Percentiles rank a stretch among this genome's conserved stretches.
Evolutionary conservation across 23 tunicate species (phyloP).

Genomic region (Trididemnum nubilum): DNA sequence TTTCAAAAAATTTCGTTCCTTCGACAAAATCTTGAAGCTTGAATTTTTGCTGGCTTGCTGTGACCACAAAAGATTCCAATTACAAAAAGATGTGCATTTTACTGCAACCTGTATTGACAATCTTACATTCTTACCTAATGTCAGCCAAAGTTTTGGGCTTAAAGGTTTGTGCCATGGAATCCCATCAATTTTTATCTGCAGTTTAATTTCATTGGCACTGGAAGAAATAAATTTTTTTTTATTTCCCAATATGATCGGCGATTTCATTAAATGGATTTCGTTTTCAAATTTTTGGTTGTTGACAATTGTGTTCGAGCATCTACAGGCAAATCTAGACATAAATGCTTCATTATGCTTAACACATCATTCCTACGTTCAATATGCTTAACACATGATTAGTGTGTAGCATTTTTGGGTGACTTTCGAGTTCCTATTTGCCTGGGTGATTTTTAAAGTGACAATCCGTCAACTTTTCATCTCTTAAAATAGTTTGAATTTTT

Average conservation of each 20-base stretch:
- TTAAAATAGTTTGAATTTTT: too few relatives aligned
- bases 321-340: conserved; percentile 27
- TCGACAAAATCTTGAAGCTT: conserved; percentile 41
- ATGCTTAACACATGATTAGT: too few relatives aligned
- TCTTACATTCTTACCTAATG: conserved; percentile 32
- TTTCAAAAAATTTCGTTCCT: conserved; percentile 25
- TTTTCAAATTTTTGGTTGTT: conserved; percentile 6
- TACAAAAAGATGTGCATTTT: conserved; percentile 18
- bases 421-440: too few relatives aligned
- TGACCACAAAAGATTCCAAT: conserved; percentile 42
- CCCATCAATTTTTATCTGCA: conserved; percentile 59
- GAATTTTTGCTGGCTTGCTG: conserved; percentile 32
- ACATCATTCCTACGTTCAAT: too few relatives aligned
- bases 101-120: background rate
- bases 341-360: too few relatives aligned
- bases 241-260: background rate
- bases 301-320: conserved; percentile 15
- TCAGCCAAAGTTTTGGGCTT: conserved; percentile 43
- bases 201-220: background rate
- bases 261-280: conserved; percentile 1
- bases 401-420: too few relatives aligned
- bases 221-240: background rate
- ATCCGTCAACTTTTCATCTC: too few relatives aligned
- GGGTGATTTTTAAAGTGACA: too few relatives aligned
- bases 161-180: conserved; percentile 39